phyloP scores from a whole-genome alignment of 2,797 vertebrate genomes.

The Sebastes matsubarae region DNA sequence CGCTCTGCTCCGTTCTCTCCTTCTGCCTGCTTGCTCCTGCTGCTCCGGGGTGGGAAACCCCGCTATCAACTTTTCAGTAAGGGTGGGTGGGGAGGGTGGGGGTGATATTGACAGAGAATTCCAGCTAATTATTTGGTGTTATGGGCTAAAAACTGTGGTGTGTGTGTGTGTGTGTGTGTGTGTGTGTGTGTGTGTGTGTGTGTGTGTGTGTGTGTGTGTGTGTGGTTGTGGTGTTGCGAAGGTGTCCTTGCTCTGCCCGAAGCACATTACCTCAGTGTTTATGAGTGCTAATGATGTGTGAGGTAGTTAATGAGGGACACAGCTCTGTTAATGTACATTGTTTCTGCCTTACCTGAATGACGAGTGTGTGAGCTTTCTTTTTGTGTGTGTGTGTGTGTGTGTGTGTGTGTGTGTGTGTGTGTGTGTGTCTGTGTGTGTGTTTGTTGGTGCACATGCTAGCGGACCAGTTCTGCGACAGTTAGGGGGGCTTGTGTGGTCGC shows the following conservation, averaged over 20 bases:
- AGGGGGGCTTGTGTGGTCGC: constrained; percentile 71
- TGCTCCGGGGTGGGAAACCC: constrained; percentile 47
- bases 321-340: neutral
- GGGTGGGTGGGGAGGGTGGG: no score
- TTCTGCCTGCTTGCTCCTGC: constrained; percentile 46
- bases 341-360: constrained; percentile 43
- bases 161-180: neutral
- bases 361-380: constrained; percentile 10
- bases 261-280: neutral
- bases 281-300: constrained; percentile 32
- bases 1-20: constrained; percentile 51
- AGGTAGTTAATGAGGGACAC: constrained; percentile 27
- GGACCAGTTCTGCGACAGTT: constrained; percentile 58
- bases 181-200: no score
- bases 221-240: neutral
- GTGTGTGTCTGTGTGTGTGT: constrained; percentile 22
- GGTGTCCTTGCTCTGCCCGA: constrained; percentile 25
- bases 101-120: constrained; percentile 11
- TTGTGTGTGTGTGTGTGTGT: neutral
- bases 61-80: constrained; percentile 6
- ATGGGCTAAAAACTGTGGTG: neutral
- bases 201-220: neutral
- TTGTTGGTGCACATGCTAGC: constrained; percentile 16
- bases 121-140: neutral
- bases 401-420: constrained; percentile 22